Conservation (phyloP, 2,797 vertebrate genomes). For the Hemitrygon akajei region DNA sequence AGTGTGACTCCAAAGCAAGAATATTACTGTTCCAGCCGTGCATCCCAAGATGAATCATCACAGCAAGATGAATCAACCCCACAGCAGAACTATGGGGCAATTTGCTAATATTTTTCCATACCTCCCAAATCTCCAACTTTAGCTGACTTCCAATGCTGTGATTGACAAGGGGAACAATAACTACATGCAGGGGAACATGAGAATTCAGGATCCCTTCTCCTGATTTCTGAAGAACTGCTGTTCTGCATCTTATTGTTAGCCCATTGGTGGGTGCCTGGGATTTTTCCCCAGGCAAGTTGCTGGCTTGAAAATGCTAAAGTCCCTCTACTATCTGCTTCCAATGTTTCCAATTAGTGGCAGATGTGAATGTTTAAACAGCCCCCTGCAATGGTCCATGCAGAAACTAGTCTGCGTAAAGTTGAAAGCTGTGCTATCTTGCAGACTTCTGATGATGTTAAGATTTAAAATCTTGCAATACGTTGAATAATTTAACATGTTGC, state of each 20-base stretch:
- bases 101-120: neutral
- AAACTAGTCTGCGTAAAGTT: slow-evolving; percentile 10
- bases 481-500: neutral
- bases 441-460: neutral
- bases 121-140: too few species aligned
- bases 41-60: neutral
- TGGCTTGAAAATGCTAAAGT: neutral
- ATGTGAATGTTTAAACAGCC: slow-evolving; percentile 26
- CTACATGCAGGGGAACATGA: neutral
- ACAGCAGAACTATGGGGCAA: neutral
- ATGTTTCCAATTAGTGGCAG: neutral
- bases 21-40: neutral
- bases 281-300: neutral
- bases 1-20: neutral
- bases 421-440: neutral
- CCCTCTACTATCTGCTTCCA: neutral
- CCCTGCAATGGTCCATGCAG: slow-evolving; percentile 1
- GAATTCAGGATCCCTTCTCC: neutral
- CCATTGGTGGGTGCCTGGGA: too few species aligned
- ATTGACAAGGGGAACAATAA: neutral
- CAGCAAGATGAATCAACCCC: neutral
- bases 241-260: neutral
- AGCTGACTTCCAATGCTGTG: neutral
- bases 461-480: neutral
- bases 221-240: neutral